Base-by-base conservation (phyloP, 2,888 invertebrate genomes). In the Pristionchus japonicus region DNA sequence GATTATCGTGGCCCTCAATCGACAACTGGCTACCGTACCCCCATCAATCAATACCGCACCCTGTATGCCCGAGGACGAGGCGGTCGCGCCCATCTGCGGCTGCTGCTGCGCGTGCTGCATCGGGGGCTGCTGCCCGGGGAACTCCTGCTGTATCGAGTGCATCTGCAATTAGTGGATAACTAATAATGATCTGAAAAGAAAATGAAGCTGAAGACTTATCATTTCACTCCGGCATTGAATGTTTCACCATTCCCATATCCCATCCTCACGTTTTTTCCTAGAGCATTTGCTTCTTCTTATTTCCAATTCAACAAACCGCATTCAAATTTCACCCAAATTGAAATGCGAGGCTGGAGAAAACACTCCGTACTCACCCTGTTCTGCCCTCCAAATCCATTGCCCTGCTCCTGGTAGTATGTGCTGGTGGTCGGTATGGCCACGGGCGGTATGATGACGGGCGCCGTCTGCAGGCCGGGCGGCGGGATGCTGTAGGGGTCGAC, bases 121-220 rank as follows among this genome's bases (percentile, higher is more conserved):
- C 52, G 20, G 31, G 7, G 2, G 17, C 82, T 47, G 82, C 17
- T n/a, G n/a, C n/a, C 82, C 82, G 43, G 64, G 85, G 70, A 86
- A 86, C 47, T 86, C 86, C 40, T 86, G 86, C 70, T 86, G 86
- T 9, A 86, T 86, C 67, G n/a, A 20, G 86, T 86, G 86, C 70
- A 49, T 27, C 49, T 64, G 64, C 2, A 52, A 82, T 52, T 52
- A 17, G 52, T 52, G 20, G 17, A 52, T 23, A 17, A 52, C 17
- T 0, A 52, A 7, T 20, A 52, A 20, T 17, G 20, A 3, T 52
- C 23, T 20, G 52, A 1, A 52, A 52, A 52, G 23, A 52, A 7
- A 23, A 17, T n/a, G n/a, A n/a, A n/a, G n/a, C n/a, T n/a, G n/a
- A n/a, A n/a, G n/a, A n/a, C n/a, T n/a, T n/a, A n/a, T n/a, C n/a